Base-by-base conservation (phyloP, 2,797 vertebrate species). In the Hybognathus amarus region DNA sequence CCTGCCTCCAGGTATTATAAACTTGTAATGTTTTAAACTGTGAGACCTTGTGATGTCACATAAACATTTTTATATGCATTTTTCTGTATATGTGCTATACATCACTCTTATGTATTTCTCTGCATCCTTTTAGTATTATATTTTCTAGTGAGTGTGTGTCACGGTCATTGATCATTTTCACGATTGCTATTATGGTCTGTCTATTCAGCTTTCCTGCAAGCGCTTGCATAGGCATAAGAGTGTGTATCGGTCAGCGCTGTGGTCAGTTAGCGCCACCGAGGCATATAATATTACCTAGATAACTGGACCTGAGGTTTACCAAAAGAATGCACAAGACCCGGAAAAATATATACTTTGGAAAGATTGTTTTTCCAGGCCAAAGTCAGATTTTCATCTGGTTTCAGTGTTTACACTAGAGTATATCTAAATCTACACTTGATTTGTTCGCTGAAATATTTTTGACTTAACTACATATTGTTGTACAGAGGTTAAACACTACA, bases 231-330 rank as follows among this genome's bases (percentile, higher is more conserved):
- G 33, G 33, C 36, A 4, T n/a, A 24, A 68, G 54, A 33, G 71
- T 68, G 47, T 54, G 63, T 40, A 22, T 18, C n/a, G 80, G 36
- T 61, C 61, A 82, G 47, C 67, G 17, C 71, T 82, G 80, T 67
- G 71, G 71, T 82, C 71, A 68, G 47, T 67, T 67, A 82, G 61
- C 47, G 30, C 47, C 71, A 76, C 33, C 11, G 71, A 82, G 80
- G 33, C 71, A 30, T 76, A 66, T 67, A 45, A 17, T 13, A 13
- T 77, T 75, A 33, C 24, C 45, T 12, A 67, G 77, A 50, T 67
- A 84, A 38, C 77, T 69, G 5, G 30, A 76, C 71, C 76, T 85
- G 70, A 27, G 77, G 83, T 77, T 86, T 74, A 83, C 79, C 85
- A 77, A 63, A 80, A 79, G 59, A 79, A 77, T 80, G 76, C 73